Percentiles rank a stretch among this genome's conserved stretches.
phyloP scores from a whole-genome alignment of 35 echinoderm and acorn worm species.

The Apostichopus parvimensis region DNA sequence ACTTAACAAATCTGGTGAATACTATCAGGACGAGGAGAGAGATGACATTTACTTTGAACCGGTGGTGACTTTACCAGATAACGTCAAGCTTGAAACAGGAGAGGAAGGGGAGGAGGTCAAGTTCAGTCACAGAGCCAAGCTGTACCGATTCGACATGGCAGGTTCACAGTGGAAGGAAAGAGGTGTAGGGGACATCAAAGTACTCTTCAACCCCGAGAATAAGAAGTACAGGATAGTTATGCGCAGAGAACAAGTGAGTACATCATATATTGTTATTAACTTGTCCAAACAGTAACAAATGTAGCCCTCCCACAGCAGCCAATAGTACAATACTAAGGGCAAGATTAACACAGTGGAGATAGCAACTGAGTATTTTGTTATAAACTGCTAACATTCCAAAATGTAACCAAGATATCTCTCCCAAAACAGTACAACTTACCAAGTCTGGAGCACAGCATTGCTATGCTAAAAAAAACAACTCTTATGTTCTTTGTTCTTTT shows the following conservation, averaged over 20 bases:
- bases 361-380: no score
- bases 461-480: no score
- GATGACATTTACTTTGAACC: slow-evolving; percentile 86
- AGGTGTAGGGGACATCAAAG: slow-evolving; percentile 84
- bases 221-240: slow-evolving; percentile 71
- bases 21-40: slow-evolving; percentile 70
- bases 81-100: slow-evolving; percentile 70
- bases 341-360: no score
- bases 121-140: slow-evolving; percentile 80
- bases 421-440: no score
- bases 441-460: no score
- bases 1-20: slow-evolving; percentile 52
- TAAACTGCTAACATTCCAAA: no score
- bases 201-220: slow-evolving; percentile 58
- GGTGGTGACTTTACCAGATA: slow-evolving; percentile 71
- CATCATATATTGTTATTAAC: neutral
- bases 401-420: no score
- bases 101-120: slow-evolving; percentile 80
- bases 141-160: slow-evolving; percentile 77
- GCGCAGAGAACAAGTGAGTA: slow-evolving; percentile 79
- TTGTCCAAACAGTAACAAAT: no score
- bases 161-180: slow-evolving; percentile 83
- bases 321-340: no score
- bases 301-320: no score
- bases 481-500: no score